Evolutionary conservation across 2,797 vertebrate species (phyloP).

Genomic region (Enteromius mattozi): DNA sequence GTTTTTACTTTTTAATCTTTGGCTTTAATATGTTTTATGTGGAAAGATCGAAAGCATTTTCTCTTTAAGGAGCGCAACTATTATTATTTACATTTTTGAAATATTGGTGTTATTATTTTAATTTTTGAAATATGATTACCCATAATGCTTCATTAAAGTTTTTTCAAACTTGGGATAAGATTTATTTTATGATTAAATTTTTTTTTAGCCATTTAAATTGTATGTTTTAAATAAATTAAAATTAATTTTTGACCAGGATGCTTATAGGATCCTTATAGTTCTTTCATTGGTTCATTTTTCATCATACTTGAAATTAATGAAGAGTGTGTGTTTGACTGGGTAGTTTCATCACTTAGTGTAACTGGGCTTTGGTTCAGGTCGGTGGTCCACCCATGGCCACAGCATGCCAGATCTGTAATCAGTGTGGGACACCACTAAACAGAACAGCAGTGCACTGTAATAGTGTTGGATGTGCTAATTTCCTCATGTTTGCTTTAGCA

Average conservation of each 20-base stretch:
- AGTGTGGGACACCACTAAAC: constrained; percentile 52
- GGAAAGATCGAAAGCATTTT: neutral
- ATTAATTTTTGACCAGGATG: neutral
- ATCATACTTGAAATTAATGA: neutral
- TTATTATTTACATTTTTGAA: constrained; percentile 29
- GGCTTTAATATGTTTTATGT: constrained; percentile 47
- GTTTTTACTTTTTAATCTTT: constrained; percentile 74
- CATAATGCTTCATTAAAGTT: constrained; percentile 2
- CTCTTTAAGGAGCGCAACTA: constrained; percentile 6
- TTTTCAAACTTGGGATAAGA: neutral
- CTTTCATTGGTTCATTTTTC: constrained; percentile 5
- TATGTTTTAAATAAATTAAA: neutral
- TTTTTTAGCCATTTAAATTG: no score
- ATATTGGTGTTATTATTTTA: constrained; percentile 13
- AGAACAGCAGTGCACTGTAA: constrained; percentile 41
- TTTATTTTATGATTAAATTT: no score
- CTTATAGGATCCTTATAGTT: neutral
- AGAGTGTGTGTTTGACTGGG: neutral
- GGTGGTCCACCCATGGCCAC: constrained; percentile 55
- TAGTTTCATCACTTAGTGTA: constrained; percentile 29
- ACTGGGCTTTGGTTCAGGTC: constrained; percentile 31
- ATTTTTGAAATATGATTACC: constrained; percentile 19
- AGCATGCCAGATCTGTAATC: constrained; percentile 57
- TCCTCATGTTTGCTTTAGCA: constrained; percentile 51
- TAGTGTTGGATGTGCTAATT: constrained; percentile 42